Evolutionary conservation across 2,797 vertebrate species (phyloP), one percentile per base, ranked within the genome.

Genomic region (Gorsachius magnificus): DNA sequence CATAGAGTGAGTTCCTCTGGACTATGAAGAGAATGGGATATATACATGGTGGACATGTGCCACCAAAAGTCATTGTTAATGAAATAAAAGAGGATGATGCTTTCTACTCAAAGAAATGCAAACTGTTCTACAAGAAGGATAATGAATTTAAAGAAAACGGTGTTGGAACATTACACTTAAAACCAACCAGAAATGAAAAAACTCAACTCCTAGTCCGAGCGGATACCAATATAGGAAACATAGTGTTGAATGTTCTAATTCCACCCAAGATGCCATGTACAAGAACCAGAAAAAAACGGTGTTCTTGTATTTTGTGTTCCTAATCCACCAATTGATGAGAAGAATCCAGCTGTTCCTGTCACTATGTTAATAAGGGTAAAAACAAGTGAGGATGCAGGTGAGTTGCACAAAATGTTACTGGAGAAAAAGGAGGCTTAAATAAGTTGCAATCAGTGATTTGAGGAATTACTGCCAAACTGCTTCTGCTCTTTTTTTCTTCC

Each of bases 41-140:
- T 16, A 50, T 13, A 11, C 26, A 31, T 41, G 41, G 17, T 20
- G 36, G 35, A 29, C 21, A 1, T 16, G 41, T 43, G 41, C 41
- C 41, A 16, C 16, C 41, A 43, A 16, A 43, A 43, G 41, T 43
- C 41, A 43, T 43, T 43, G 41, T 43, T 43, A 43, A 43, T 43
- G 41, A 43, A 43, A 43, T 43, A 43, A 43, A 43, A 43, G 41
- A 43, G 41, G 41, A 43, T 43, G 41, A 43, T 43, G 41, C 41
- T 43, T 43, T 43, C 41, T 43, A 43, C 41, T 43, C 41, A 43
- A 43, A 43, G 41, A 43, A 43, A 97, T 99, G 99, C 93, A 99
- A 99, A 96, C 96, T 99, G 35, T 99, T 99, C 97, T 99, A 99
- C 97, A 99, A 99, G 98, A 99, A 99, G 97, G 99, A 99, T 33